A percentile compares a stretch with the other conserved stretches of the same genome.
phyloP scores from a whole-genome alignment of 2,888 invertebrate species.

The Omphaloscelis lunosa region DNA sequence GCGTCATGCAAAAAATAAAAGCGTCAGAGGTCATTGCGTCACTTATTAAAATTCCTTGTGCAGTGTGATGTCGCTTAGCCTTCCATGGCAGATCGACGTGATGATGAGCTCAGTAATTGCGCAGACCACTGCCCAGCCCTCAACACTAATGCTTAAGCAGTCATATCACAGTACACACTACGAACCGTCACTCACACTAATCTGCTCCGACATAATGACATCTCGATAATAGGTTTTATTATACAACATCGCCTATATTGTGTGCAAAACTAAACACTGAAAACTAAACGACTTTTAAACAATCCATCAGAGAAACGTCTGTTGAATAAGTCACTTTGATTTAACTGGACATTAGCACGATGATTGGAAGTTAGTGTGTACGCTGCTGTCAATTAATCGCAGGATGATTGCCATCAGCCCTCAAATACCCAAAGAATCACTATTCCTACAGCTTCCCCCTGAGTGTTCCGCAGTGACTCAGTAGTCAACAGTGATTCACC shows the following conservation, averaged over 20 bases:
- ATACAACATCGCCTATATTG: constrained; percentile 46
- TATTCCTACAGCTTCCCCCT: constrained; percentile 27
- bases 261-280: constrained; percentile 53
- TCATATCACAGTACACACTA: constrained; percentile 22
- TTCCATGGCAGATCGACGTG: constrained; percentile 69
- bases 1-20: constrained; percentile 78
- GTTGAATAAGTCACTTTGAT: constrained; percentile 39
- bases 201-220: constrained; percentile 45
- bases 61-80: constrained; percentile 68
- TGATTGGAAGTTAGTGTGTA: constrained; percentile 3
- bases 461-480: constrained; percentile 69
- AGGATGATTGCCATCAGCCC: constrained; percentile 18
- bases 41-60: constrained; percentile 81
- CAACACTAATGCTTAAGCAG: neutral
- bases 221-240: constrained; percentile 49
- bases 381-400: neutral
- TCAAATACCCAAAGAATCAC: neutral
- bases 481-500: constrained; percentile 71
- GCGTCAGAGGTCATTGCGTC: constrained; percentile 82
- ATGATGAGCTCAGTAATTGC: constrained; percentile 51
- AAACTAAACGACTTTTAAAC: constrained; percentile 39
- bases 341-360: constrained; percentile 6
- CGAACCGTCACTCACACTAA: constrained; percentile 32
- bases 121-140: constrained; percentile 12
- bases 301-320: constrained; percentile 42